Evolutionary conservation across 2,797 vertebrate species (phyloP).

Genomic region (Amniataba percoides): DNA sequence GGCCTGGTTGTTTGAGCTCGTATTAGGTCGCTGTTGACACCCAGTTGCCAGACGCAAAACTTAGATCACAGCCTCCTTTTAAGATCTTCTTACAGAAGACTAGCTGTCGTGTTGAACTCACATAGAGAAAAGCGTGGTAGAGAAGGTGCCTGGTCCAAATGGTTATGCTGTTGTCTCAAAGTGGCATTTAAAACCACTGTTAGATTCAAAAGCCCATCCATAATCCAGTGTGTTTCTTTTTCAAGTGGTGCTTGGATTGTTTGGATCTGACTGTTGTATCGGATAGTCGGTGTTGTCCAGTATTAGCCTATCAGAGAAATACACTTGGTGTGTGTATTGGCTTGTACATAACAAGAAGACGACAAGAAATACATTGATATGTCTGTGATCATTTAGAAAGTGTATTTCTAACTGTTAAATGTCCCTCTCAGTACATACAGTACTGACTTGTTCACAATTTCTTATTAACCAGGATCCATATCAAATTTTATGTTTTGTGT

Average conservation of each 20-base stretch:
- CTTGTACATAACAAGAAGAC: background rate
- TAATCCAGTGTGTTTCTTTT: background rate
- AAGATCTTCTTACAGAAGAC: background rate
- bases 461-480: background rate
- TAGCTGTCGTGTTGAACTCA: background rate
- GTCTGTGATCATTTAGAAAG: background rate
- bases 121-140: background rate
- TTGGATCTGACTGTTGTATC: background rate
- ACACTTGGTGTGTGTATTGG: too few species aligned
- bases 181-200: background rate
- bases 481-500: background rate
- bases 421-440: too few species aligned
- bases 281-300: background rate
- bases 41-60: conserved; percentile 10
- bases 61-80: conserved; percentile 23
- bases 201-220: background rate
- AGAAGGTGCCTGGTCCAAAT: background rate
- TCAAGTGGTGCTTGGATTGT: background rate
- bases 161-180: background rate
- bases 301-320: background rate
- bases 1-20: conserved; percentile 47
- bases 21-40: conserved; percentile 52
- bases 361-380: background rate
- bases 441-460: background rate
- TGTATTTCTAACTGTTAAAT: background rate